These are phyloP conservation scores for Bathynomus jamesi DNA, from an alignment of 1,140 invertebrate genomes.

Conservation along the genomic window DNA sequence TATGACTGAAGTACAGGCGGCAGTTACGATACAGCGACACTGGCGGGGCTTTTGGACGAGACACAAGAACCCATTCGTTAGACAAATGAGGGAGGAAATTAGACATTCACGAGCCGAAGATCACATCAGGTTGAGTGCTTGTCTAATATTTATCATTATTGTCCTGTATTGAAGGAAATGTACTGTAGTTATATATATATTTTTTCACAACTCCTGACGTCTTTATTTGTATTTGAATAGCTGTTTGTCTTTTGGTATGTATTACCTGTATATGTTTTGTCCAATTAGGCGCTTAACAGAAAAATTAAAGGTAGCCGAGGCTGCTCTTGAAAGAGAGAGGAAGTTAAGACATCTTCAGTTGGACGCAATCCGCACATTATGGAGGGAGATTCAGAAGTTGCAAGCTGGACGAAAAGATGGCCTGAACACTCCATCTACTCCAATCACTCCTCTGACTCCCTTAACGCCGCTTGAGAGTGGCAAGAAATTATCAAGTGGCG, in stretches of 20 bases:
- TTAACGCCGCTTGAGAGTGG: slow-evolving; percentile 26
- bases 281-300: slow-evolving; percentile 49
- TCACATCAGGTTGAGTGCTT: slow-evolving; percentile 66
- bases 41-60: slow-evolving; percentile 79
- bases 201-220: too few species aligned
- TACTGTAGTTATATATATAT: too few species aligned
- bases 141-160: not conserved
- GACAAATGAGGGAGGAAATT: slow-evolving; percentile 64
- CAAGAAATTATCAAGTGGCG: not conserved
- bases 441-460: slow-evolving; percentile 34
- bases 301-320: slow-evolving; percentile 71
- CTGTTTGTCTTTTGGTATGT: too few species aligned
- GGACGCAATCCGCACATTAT: slow-evolving; percentile 79
- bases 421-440: slow-evolving; percentile 30
- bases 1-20: slow-evolving; percentile 43
- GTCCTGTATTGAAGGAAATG: not conserved
- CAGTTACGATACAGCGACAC: slow-evolving; percentile 75
- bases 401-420: slow-evolving; percentile 24
- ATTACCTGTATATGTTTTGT: too few species aligned
- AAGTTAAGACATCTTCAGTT: slow-evolving; percentile 78
- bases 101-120: slow-evolving; percentile 70
- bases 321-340: slow-evolving; percentile 71
- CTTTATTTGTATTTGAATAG: too few species aligned
- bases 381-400: slow-evolving; percentile 65
- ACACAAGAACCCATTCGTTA: slow-evolving; percentile 64